Evolutionary conservation across 1,140 invertebrate species (phyloP), one percentile per base, ranked within the genome.

Genomic region (Bombus turneri): DNA sequence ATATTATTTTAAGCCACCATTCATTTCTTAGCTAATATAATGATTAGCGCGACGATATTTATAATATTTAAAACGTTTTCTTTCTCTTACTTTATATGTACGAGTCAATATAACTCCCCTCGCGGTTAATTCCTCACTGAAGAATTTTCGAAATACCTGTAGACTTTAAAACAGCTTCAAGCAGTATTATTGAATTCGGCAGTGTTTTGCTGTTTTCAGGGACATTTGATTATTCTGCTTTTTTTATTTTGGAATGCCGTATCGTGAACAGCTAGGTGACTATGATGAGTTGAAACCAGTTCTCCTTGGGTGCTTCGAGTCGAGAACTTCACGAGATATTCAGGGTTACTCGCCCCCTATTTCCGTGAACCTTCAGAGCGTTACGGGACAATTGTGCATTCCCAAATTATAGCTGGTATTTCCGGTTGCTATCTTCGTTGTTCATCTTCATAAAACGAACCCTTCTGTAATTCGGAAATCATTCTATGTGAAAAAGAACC

Each of bases 331-430:
- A 64, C 59, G 12, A 43, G 34, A 59, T 57, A 59, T 74, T 76
- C 62, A 57, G 71, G 59, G 62, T 81, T 87, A 80, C 81, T 68
- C 81, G 87, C 80, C 81, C 81, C 87, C 85, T 87, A 90, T 91
- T 92, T 88, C 76, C 80, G 85, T 85, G 87, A 87, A 89, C 83
- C 83, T 87, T 75, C 68, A 75, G 73, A 88, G 90, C 89, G 87
- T 91, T 89, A 73, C 88, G 87, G 81, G 88, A 82, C 87, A 83
- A 91, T 87, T 87, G 85, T 86, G 87, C 80, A 88, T 87, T 91
- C 84, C 83, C 85, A 88, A 90, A 91, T 91, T 92, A 88, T 81
- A 89, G 79, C 57, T 76, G 85, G 71, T 76, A 86, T 85, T 90
- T 92, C 90, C 88, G 87, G 78, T 85, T 83, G 75, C 88, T 86